phyloP scores from a whole-genome alignment of 2,888 invertebrate species.

The Rhagonycha lutea region DNA sequence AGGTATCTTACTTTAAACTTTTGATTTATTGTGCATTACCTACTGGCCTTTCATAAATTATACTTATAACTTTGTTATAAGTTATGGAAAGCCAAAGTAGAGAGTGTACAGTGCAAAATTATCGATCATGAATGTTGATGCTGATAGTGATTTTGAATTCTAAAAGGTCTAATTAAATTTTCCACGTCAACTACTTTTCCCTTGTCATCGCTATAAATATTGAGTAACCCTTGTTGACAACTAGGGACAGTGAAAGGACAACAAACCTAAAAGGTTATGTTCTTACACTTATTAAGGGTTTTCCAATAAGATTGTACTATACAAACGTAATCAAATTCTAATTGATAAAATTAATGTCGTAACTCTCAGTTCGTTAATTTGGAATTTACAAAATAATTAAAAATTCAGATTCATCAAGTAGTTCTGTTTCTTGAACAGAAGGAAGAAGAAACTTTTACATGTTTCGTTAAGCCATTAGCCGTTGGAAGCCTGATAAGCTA shows the following conservation, averaged over 20 bases:
- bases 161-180: slow-evolving; percentile 25
- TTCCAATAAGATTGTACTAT: background rate
- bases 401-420: background rate
- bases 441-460: too few species aligned
- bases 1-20: background rate
- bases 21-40: background rate
- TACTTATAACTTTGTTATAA: slow-evolving; percentile 3
- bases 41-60: background rate
- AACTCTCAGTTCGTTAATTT: background rate
- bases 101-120: slow-evolving; percentile 11
- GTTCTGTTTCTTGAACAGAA: too few species aligned
- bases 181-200: slow-evolving; percentile 19
- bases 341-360: background rate
- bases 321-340: background rate
- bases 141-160: slow-evolving; percentile 10
- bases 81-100: slow-evolving; percentile 5
- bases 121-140: slow-evolving; percentile 21
- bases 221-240: background rate
- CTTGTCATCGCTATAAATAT: slow-evolving; percentile 17
- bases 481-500: too few species aligned
- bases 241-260: background rate
- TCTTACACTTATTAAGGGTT: background rate
- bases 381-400: background rate
- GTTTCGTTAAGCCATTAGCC: too few species aligned
- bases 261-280: background rate